Conservation (phyloP, 2,888 invertebrate genomes). For the Ennomos fuscantarius region DNA sequence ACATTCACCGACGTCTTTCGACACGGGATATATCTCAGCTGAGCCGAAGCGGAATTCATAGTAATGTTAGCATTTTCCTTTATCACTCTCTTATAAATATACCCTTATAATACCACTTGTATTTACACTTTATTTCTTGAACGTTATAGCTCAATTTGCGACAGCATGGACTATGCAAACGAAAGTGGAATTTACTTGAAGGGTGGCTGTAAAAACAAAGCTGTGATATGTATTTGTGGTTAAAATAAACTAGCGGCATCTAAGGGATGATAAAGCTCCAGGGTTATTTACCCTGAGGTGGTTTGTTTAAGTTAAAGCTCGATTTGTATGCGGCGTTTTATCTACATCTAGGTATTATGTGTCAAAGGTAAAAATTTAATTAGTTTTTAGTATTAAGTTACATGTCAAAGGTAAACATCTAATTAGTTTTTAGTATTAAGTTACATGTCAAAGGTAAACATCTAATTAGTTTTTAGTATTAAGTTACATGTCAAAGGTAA, state of each 20-base stretch:
- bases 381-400: no score
- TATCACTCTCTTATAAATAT: slow-evolving; percentile 58
- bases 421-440: no score
- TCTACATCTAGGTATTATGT: no score
- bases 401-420: no score
- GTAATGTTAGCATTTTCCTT: slow-evolving; percentile 70
- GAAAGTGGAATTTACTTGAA: slow-evolving; percentile 36
- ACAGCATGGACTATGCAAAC: background rate
- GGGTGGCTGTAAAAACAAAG: slow-evolving; percentile 61
- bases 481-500: no score
- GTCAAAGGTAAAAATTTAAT: no score
- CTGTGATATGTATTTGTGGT: slow-evolving; percentile 37
- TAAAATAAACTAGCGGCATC: slow-evolving; percentile 34
- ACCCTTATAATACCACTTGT: slow-evolving; percentile 23
- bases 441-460: no score
- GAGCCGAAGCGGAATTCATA: slow-evolving; percentile 52
- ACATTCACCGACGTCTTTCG: slow-evolving; percentile 56
- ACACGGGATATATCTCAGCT: slow-evolving; percentile 65
- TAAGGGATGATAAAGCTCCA: slow-evolving; percentile 32
- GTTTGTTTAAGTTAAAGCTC: slow-evolving; percentile 4
- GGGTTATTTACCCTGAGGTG: slow-evolving; percentile 8
- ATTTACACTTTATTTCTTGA: slow-evolving; percentile 25
- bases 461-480: no score
- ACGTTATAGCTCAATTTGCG: slow-evolving; percentile 12
- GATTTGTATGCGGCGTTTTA: background rate